Conservation (phyloP, 37 sponge, comb jelly and placozoan species). For the Halichondria panicea region DNA sequence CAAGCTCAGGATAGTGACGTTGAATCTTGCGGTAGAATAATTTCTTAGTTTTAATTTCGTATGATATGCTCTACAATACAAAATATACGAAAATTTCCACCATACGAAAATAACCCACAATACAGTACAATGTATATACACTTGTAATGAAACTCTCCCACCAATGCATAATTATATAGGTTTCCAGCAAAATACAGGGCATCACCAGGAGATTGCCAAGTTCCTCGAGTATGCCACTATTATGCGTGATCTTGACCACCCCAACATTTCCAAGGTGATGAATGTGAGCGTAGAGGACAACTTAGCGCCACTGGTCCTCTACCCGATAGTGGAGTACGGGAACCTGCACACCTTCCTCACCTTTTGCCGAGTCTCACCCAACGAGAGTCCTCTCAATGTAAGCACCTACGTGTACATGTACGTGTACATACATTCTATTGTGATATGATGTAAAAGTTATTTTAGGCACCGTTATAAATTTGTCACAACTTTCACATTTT, state of each 20-base stretch:
- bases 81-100: no score
- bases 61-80: no score
- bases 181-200: constrained; percentile 26
- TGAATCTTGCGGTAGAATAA: no score
- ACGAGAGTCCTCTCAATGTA: constrained; percentile 39
- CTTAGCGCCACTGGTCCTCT: constrained; percentile 64
- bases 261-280: constrained; percentile 53
- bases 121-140: neutral
- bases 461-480: no score
- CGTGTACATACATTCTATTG: no score
- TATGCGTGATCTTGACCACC: constrained; percentile 54
- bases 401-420: no score
- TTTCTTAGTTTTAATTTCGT: no score
- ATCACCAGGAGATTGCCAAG: constrained; percentile 51
- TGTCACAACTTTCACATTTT: no score
- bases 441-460: no score
- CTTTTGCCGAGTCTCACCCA: constrained; percentile 24
- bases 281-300: constrained; percentile 70
- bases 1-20: no score
- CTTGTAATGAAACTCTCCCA: neutral
- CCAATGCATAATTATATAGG: neutral
- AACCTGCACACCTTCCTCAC: constrained; percentile 62
- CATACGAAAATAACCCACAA: neutral
- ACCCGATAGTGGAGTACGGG: constrained; percentile 59
- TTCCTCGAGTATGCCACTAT: constrained; percentile 64